phyloP scores from a whole-genome alignment of 2,888 invertebrate species.

The Andrena praecox region DNA sequence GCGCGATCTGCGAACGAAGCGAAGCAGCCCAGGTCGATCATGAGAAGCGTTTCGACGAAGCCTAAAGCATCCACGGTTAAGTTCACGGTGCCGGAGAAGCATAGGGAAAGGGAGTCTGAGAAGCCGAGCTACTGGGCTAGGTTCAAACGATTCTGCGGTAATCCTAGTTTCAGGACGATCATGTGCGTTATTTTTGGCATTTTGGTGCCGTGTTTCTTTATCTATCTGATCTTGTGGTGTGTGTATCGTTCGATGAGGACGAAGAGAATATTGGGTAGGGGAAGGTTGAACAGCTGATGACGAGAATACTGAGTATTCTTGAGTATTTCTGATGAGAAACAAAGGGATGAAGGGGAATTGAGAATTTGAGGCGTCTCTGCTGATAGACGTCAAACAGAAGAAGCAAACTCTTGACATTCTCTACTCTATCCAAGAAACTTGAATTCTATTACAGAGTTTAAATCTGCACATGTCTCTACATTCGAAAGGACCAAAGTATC shows the following conservation, averaged over 20 bases:
- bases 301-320: not conserved
- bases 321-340: not conserved
- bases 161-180: not conserved
- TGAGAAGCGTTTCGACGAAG: not conserved
- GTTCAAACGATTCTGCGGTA: not conserved
- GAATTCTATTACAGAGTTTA: too few species aligned
- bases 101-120: not conserved
- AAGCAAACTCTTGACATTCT: too few species aligned
- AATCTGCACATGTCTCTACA: too few species aligned
- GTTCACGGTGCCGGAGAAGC: not conserved
- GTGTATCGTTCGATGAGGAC: not conserved
- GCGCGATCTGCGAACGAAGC: not conserved
- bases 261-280: not conserved
- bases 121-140: not conserved
- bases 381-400: too few species aligned
- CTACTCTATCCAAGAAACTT: too few species aligned
- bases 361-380: too few species aligned
- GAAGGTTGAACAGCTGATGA: not conserved
- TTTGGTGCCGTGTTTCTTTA: not conserved
- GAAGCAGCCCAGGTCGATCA: not conserved
- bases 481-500: too few species aligned
- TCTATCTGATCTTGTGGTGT: not conserved
- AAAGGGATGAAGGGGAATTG: too few species aligned
- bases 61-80: not conserved
- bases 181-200: not conserved